Evolutionary conservation across 2,113 vertebrate genomes (phyloP).

Genomic region (Platycercus adscitus): DNA sequence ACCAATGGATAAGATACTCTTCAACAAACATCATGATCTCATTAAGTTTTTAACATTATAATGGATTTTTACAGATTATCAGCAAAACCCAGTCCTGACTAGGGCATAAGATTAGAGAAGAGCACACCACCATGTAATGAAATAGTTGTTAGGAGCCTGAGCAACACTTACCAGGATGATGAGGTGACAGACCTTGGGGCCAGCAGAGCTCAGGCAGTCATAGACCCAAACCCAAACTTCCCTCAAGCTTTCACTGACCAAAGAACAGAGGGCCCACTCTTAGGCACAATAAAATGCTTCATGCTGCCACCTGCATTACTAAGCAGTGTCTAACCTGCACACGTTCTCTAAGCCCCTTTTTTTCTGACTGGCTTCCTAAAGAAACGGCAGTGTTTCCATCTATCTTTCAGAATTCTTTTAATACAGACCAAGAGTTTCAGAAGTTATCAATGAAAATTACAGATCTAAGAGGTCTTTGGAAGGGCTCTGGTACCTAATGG

Average conservation of each 20-base stretch:
- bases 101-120: not conserved
- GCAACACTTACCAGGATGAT: not conserved
- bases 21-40: not conserved
- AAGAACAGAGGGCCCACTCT: not conserved
- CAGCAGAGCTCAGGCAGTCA: not conserved
- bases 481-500: not conserved
- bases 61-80: not conserved
- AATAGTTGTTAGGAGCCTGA: not conserved
- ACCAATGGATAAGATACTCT: not conserved
- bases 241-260: not conserved
- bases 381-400: not conserved
- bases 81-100: not conserved
- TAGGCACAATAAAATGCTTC: not conserved
- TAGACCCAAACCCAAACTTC: not conserved
- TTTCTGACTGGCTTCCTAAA: not conserved
- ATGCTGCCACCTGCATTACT: accelerated
- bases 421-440: not conserved
- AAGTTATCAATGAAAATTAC: not conserved
- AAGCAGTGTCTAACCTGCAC: not conserved
- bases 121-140: not conserved
- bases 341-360: not conserved
- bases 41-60: not conserved
- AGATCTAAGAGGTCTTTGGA: not conserved
- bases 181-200: not conserved
- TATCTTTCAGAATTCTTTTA: not conserved